Conservation (phyloP, 2,113 vertebrate genomes). For the Megaceryle torquata region DNA sequence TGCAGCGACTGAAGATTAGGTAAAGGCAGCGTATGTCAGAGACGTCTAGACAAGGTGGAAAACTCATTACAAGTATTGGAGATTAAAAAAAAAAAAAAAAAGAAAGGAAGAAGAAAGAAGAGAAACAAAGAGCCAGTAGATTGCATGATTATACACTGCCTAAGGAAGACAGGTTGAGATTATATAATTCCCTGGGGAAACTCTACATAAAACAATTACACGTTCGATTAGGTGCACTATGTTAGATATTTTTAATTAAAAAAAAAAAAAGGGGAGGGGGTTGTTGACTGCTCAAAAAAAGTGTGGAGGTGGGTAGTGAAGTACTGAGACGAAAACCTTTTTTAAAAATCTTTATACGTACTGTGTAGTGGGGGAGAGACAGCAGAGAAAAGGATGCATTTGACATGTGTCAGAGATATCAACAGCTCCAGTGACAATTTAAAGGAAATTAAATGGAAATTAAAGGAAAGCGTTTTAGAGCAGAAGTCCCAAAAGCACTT, state of each 20-base stretch:
- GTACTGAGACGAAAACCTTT: conserved; percentile 21
- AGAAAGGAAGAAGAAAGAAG: not conserved
- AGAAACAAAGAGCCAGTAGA: not conserved
- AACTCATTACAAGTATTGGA: not conserved
- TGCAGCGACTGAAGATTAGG: not conserved
- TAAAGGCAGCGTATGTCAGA: not conserved
- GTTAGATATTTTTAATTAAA: not conserved
- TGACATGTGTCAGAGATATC: conserved; percentile 55
- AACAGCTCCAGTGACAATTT: conserved; percentile 49
- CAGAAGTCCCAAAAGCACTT: conserved; percentile 43
- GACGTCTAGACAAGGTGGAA: conserved; percentile 38
- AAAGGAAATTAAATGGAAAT: conserved; percentile 64
- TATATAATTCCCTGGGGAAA: conserved; percentile 29
- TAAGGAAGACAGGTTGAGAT: conserved; percentile 21
- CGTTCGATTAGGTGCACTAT: conserved; percentile 12
- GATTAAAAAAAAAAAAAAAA: not conserved
- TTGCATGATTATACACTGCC: not conserved
- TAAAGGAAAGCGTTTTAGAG: conserved; percentile 29
- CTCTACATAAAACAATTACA: conserved; percentile 20
- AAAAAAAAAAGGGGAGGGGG: no score
- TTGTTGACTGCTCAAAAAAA: conserved; percentile 5
- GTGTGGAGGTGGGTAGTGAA: conserved; percentile 36
- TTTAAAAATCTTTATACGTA: not conserved
- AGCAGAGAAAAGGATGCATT: conserved; percentile 38
- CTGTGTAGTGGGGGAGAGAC: not conserved